Evolutionary conservation across 30 jellyfish, hydroid and myxozoan genomes (phyloP), one percentile per base, ranked within the genome.

Genomic region (Chironex yamaguchii): DNA sequence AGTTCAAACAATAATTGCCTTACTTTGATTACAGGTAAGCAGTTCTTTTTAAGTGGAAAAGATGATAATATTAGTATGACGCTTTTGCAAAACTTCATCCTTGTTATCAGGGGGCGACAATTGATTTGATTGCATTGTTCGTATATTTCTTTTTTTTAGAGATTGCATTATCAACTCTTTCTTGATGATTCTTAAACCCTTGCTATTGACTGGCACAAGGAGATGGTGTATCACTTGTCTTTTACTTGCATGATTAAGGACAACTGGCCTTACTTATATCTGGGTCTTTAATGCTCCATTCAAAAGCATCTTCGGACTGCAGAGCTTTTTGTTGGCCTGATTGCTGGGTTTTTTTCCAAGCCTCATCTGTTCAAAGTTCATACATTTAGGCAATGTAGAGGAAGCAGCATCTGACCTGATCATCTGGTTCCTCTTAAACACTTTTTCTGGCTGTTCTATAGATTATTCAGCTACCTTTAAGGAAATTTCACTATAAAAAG

Each of bases 71-170:
- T 80, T 63, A 83, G 91, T 21, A 62, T 65, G 72, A 80, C 14
- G 74, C 84, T 80, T 80, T 80, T 63, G 74, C 91, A 80, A 80
- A 78, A 78, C 90, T 62, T 80, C 91, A 36, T 80, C 83, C 73
- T 80, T 83, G 27, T 36, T 80, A 34, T 80, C 84, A 62, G 53
- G 48, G n/a, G 49, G 74, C 66, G 84, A 65, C 84, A 62, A 48
- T 71, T 80, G 82, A 36, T 64, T 63, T 62, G 58, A 80, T 62
- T 65, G 74, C 82, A 63, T 80, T 50, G 54, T 80, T 65, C 48
- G 91, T 80, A 30, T 74, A 33, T 62, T 36, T 73, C 53, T 62
- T 30, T 80, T 80, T 83, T 65, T 80, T 80, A 82, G 66, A 28
- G 54, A 80, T 62, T 62, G 82, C 84, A 63, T 65, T 50, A 80